Base-by-base conservation (phyloP, 2,888 invertebrate genomes). In the Unio pictorum region DNA sequence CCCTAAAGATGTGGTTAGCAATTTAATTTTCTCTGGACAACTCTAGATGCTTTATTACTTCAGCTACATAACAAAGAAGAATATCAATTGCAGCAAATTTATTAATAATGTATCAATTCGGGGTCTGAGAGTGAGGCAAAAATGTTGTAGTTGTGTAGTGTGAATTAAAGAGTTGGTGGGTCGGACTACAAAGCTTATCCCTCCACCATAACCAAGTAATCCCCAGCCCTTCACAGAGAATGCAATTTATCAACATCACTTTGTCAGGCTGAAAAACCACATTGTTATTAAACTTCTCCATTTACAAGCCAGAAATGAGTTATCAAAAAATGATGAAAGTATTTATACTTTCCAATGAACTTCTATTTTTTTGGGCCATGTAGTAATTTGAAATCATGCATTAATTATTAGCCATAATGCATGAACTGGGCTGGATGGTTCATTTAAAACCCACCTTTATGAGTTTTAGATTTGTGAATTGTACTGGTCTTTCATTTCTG, bases 221-320 rank as follows among this genome's bases (percentile, higher is more conserved):
- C 58, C 64, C 56, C 57, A 30, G 61, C 64, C 64, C 55, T 58
- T 63, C 56, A 63, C 58, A 54, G 65, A 71, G 67, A 71, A 68
- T 72, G 73, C 71, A 75, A 74, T 79, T 76, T 74, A 77, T 79
- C 79, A 75, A 69, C 61, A 79, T 77, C 77, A 79, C 73, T 65
- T 65, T 74, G 74, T 74, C 75, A 72, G 73, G 65, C 68, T 54
- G 63, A 26, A 28, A 61, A 26, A 23, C 11, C 34, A 30, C 30
- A 61, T 8, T 57, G 58, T 34, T 56, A 28, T 23, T 11, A 23
- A 59, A 59, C 30, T 45, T 34, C 45, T 66, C 45, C 34, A 34
- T 28, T 23, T 65, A 69, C 71, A 69, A 74, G 74, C 71, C 71
- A 71, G 71, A 71, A 71, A 69, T 69, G 63, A 63, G 63, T 69